Evolutionary conservation across 2,888 invertebrate genomes (phyloP), one percentile per base, ranked within the genome.

Genomic region (Cataglyphis altisquamis): DNA sequence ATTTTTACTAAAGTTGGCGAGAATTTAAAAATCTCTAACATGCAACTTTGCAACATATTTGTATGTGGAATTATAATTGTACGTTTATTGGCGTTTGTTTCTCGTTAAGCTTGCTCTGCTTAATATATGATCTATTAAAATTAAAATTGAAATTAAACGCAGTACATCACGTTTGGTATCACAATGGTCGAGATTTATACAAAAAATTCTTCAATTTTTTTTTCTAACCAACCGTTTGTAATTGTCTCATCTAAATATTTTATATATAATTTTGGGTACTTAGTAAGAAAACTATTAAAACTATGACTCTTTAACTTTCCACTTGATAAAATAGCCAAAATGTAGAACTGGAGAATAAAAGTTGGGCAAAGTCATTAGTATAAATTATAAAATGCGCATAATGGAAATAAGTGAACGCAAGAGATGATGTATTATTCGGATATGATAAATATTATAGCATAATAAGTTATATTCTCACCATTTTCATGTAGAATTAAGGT

Each of bases 291-390:
- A 12, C 45, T 64, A 64, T 74, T 75, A 48, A 66, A 75, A 32
- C 29, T 32, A 45, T 36, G 32, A 75, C 66, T 75, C 66, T 66
- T 36, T 32, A 75, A 75, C 21, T 75, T 75, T 64, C 12, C 12
- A 48, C 8, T 15, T 21, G 10, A 45, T 8, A 32, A 18, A 64
- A 66, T 29, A 21, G 18, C 48, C 4, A 32, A 12, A 64, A 39
- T 62, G 48, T 45, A 75, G 21, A 74, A 48, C 48, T 21, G 21
- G 36, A 29, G 21, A 32, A 48, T 66, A 75, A 64, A 75, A 75
- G 66, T 75, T 75, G 32, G 21, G 45, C 10, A 18, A 48, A 63
- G 64, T 18, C 74, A 75, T 75, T 75, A 75, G 32, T 64, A 29
- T 64, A 64, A 73, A 29, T 29, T 29, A 29, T 29, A 64, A 15